Conservation (phyloP, 1,140 invertebrate genomes). For the Neodiprion virginianus region DNA sequence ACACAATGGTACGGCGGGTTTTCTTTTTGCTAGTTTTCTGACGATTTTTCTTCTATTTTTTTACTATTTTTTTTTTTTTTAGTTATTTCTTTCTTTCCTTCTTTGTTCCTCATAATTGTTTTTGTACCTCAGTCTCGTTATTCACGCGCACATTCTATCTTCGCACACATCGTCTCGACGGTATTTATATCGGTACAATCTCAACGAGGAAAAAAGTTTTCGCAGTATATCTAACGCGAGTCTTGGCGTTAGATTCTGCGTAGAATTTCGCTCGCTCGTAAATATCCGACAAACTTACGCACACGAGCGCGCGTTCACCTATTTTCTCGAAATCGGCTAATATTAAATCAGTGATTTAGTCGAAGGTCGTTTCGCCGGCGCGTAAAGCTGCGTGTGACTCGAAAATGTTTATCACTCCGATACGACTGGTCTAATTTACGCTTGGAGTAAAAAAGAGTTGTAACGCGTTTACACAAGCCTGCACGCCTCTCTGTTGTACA, state of each 20-base stretch:
- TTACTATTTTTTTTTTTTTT: not conserved
- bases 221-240: no score
- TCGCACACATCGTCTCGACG: no score
- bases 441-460: not conserved
- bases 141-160: not conserved
- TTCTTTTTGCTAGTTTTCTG: not conserved
- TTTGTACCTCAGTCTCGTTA: not conserved
- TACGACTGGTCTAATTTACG: constrained; percentile 2
- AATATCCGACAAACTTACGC: not conserved
- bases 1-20: not conserved
- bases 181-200: no score
- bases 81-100: not conserved
- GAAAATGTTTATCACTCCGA: constrained; percentile 2
- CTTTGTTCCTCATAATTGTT: not conserved
- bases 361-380: not conserved
- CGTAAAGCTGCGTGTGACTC: not conserved
- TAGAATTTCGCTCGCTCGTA: not conserved
- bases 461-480: no score
- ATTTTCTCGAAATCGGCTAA: not conserved
- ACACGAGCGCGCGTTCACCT: not conserved
- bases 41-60: not conserved
- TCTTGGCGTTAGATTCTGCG: no score
- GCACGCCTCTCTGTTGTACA: no score
- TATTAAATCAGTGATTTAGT: not conserved
- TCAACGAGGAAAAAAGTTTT: no score